phyloP scores from a whole-genome alignment of 2,888 invertebrate species.

The Chironomus tentans region DNA sequence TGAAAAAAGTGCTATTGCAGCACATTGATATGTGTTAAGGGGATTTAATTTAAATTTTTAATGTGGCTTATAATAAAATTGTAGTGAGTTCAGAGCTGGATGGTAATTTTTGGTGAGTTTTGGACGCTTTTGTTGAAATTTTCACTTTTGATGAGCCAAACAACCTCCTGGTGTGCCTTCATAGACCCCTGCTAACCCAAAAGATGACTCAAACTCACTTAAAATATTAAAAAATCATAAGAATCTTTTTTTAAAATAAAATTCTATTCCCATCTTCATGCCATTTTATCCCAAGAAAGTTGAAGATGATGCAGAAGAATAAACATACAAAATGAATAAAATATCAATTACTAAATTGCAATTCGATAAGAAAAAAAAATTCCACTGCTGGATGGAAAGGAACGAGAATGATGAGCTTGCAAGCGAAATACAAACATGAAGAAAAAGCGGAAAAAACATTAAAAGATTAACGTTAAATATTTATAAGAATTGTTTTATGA shows the following conservation, averaged over 20 bases:
- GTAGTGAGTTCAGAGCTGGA: no score
- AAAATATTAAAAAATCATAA: no score
- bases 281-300: neutral
- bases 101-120: no score
- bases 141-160: no score
- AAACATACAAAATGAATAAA: neutral
- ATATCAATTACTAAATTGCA: slow-evolving; percentile 3
- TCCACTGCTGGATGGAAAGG: neutral
- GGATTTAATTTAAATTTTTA: slow-evolving; percentile 27
- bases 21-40: neutral
- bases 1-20: neutral
- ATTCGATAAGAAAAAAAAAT: neutral
- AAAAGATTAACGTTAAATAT: slow-evolving; percentile 21
- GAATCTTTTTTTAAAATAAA: no score
- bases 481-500: slow-evolving; percentile 13
- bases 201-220: no score
- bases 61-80: neutral
- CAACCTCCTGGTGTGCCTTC: no score
- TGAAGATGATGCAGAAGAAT: neutral
- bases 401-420: neutral
- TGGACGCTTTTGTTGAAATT: no score
- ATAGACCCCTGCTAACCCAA: no score
- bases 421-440: neutral
- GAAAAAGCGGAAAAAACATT: neutral
- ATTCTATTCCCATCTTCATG: no score